Evolutionary conservation across 2,888 invertebrate species (phyloP), one percentile per base, ranked within the genome.

Genomic region (Rhagium mordax): DNA sequence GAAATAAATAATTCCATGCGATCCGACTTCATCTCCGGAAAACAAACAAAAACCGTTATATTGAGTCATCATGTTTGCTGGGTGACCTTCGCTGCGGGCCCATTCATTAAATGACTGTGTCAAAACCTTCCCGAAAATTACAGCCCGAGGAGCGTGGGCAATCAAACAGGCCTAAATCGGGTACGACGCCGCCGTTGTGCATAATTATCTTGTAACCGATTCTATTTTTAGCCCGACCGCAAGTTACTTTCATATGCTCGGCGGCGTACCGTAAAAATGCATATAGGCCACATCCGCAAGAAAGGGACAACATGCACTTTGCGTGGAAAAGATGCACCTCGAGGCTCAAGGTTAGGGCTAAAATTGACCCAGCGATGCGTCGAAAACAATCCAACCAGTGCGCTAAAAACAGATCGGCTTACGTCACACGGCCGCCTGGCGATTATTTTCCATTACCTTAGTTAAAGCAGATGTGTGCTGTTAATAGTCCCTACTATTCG

Each of bases 391-490:
- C 1, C 6, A 41, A 61, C 41, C 5, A 18, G 51, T 20, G 61
- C 16, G 13, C 41, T 61, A 67, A 20, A 53, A 67, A 29, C 18
- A 61, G 61, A 55, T 55, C 55, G n/a, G 21, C 16, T 75, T 75
- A 68, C 74, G 74, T 75, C 71, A 75, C 71, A 75, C 27, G 41
- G 16, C 67, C 10, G 59, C 13, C 51, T 33, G 20, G 53, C 53
- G 29, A 61, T 48, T 66, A 69, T 69, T 65, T 65, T 53, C 65
- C 65, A 65, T 71, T 71, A 65, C 71, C 71, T 65, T 10, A 59
- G 71, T 59, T 62, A 62, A 51, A 72, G 69, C 72, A 61, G 68
- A 69, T 69, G 68, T 72, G 64, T 73, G 64, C 49, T 51, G 55
- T 27, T 24, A 27, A 49, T 67, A 2, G 33, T 16, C 20, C 55